Evolutionary conservation across 2,888 invertebrate genomes (phyloP), one percentile per base, ranked within the genome.

Genomic region (Lasioglossum leucozonium): DNA sequence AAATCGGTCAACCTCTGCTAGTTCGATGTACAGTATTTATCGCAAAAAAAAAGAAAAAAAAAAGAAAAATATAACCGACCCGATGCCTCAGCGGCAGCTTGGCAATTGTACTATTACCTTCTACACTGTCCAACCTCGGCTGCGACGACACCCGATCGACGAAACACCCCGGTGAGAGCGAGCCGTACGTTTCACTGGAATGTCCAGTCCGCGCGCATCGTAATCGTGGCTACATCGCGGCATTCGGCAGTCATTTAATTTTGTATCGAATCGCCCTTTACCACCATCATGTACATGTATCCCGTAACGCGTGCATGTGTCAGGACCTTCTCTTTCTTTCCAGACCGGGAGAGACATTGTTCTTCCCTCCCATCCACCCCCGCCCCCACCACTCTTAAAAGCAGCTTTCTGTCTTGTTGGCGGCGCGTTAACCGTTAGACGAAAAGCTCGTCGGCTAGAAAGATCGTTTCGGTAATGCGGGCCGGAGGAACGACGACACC

Each of bases 251-350:
- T 37, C 67, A 67, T 67, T 37, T 26, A 8, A 42, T 26, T 44
- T 44, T 18, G 47, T n/a, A n/a, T 30, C 42, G 18, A 18, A 13
- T 30, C 62, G 8, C 13, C 18, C 0, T 2, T 26, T 4, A 0
- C 22, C 47, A 11, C 30, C 1, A 13, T 11, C 72, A 47, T 51
- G 30, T 51, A 51, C 37, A 42, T 42, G 22, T 37, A 67, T 75
- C 18, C 30, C n/a, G 16, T 55, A 16, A 11, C 77, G 26, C 37
- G 4, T 84, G 85, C 85, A 85, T 84, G 85, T 8, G 74, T 58
- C 51, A 58, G 10, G 40, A 40, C 11, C 37, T 11, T 55, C 69
- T 69, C 22, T 73, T 6, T 42, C 26, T 40, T 26, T 30, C 58
- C 47, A 51, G 73, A 34, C 55, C 47, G n/a, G 30, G 40, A 55